Conservation (phyloP, 2,888 invertebrate species). For the Dasysyrphus albostriatus region DNA sequence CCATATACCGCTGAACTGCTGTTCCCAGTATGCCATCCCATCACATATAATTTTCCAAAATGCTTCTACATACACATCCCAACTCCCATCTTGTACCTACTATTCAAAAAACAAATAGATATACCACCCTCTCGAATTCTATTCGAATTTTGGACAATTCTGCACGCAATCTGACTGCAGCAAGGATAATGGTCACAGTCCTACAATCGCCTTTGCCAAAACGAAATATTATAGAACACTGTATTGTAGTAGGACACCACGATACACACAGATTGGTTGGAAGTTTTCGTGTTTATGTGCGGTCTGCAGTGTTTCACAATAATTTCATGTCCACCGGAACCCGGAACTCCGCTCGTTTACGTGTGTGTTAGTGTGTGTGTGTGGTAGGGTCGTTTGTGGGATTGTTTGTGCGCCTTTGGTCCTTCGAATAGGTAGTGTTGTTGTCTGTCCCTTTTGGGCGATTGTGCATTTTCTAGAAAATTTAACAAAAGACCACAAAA, state of each 20-base stretch:
- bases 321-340: conserved; percentile 75
- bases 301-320: conserved; percentile 70
- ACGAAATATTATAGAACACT: conserved; percentile 24
- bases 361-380: conserved; percentile 6
- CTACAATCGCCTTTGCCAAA: conserved; percentile 33
- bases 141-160: conserved; percentile 51
- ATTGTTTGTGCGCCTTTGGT: conserved; percentile 28
- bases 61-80: conserved; percentile 5
- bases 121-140: conserved; percentile 37
- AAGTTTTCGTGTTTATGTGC: conserved; percentile 73
- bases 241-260: conserved; percentile 34
- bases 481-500: conserved; percentile 75
- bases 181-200: conserved; percentile 70
- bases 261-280: conserved; percentile 64
- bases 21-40: conserved; percentile 22
- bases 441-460: conserved; percentile 52
- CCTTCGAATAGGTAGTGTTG: conserved; percentile 20
- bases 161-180: conserved; percentile 75
- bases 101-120: conserved; percentile 52
- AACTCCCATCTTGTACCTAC: background rate
- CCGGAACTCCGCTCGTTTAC: conserved; percentile 66
- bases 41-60: conserved; percentile 65
- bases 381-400: conserved; percentile 33
- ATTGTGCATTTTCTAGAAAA: conserved; percentile 72
- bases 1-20: conserved; percentile 51